Evolutionary conservation across 2,888 invertebrate species (phyloP), one percentile per base, ranked within the genome.

Genomic region (Auanema freiburgensis): DNA sequence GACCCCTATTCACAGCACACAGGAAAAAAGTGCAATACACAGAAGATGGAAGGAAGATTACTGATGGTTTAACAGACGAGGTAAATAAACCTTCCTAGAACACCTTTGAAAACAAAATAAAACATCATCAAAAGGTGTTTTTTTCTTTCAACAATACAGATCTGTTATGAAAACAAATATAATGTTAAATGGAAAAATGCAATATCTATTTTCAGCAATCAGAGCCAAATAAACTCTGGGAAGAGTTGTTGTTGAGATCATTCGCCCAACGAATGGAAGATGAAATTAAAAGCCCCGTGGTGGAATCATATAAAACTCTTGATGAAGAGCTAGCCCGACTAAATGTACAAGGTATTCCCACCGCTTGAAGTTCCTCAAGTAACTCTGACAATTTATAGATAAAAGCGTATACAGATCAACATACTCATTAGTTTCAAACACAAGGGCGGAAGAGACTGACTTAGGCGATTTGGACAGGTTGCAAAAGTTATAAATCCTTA

Each of bases 201-300:
- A 33, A 33, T 33, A 33, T 11, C 21, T 18, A 12, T 41, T 63
- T 65, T 16, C 55, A 56, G 65, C 54, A 41, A n/a, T 46, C 12
- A 18, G 51, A 71, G 63, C 76, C 77, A 8, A 77, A 79, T 43
- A 76, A 79, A 56, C 61, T 79, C 33, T 79, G 79, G 79, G 77
- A 78, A 54, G 74, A 78, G 54, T 59, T 79, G 14, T 67, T 79
- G 25, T 67, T 79, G 3, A 67, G 78, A 14, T 73, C 77, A 5
- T 79, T 79, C 53, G 79, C 79, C 10, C 77, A 79, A 55, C 74
- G 76, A 54, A 72, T 79, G 23, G 79, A 79, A 51, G 73, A 76
- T 44, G 79, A 79, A 55, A 73, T 79, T 44, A 61, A 76, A 42
- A 71, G 69, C 12, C 78, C 79, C 21, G 65, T 65, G 11, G 51